Percentiles rank a stretch among this genome's conserved stretches.
Evolutionary conservation across 2,797 vertebrate genomes (phyloP).

Genomic region (Phaenicophaeus curvirostris): DNA sequence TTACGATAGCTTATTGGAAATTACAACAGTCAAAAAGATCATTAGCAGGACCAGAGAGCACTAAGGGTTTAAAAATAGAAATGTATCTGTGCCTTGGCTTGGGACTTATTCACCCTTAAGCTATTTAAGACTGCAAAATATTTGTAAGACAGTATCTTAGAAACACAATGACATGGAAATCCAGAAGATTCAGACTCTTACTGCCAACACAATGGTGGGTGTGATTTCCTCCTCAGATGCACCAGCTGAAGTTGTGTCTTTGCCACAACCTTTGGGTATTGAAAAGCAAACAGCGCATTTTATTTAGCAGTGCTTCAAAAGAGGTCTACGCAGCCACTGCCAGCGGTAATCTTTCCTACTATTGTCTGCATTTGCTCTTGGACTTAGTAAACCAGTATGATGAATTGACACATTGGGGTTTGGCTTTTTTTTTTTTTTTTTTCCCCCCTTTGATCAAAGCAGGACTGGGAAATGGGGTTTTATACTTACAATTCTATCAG

Average conservation of each 20-base stretch:
- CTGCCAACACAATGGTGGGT: background rate
- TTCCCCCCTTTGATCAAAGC: background rate
- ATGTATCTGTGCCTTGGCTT: conserved; percentile 34
- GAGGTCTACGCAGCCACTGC: background rate
- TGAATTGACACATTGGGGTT: background rate
- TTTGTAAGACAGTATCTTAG: conserved; percentile 67
- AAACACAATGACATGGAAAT: conserved; percentile 61
- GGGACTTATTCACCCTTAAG: conserved; percentile 50
- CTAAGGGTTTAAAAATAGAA: conserved; percentile 48
- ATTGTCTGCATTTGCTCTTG: background rate
- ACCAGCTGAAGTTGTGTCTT: background rate
- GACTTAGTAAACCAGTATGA: background rate
- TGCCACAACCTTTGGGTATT: background rate
- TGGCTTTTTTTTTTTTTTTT: background rate
- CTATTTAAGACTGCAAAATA: conserved; percentile 65
- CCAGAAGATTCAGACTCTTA: background rate
- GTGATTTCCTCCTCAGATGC: background rate
- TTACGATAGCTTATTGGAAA: conserved; percentile 21
- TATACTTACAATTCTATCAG: background rate
- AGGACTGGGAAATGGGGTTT: background rate
- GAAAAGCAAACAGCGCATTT: background rate
- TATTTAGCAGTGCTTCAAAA: background rate
- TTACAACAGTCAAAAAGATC: conserved; percentile 12
- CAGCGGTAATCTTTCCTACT: background rate
- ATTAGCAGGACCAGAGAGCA: background rate